Conservation (phyloP, 2,888 invertebrate species). For the Chromoteleia sp. region DNA sequence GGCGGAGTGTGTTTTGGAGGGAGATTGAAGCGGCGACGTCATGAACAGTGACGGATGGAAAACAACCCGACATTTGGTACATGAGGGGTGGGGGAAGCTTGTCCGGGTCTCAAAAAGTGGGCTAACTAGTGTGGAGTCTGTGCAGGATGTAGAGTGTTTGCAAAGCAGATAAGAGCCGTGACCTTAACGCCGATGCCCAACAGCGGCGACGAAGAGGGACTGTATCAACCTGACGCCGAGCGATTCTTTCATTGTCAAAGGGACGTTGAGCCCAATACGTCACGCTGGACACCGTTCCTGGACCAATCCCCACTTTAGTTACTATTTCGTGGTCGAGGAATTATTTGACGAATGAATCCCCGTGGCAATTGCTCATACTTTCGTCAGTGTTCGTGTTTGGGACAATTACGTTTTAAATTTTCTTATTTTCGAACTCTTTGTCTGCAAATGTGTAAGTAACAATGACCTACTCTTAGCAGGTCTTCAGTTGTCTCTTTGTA, state of each 20-base stretch:
- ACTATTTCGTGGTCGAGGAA: background rate
- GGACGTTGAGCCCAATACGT: constrained; percentile 50
- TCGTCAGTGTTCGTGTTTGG: background rate
- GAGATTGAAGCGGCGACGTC: no score
- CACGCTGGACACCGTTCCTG: constrained; percentile 32
- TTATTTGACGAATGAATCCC: no score
- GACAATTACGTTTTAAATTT: no score
- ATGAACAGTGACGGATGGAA: no score
- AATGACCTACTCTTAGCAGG: no score
- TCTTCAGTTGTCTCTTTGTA: no score
- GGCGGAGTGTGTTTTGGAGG: no score
- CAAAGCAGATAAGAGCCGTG: constrained; percentile 68
- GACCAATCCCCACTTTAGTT: constrained; percentile 13
- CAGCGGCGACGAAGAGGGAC: constrained; percentile 42
- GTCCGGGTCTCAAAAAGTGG: constrained; percentile 53
- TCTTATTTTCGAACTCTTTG: no score
- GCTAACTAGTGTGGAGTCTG: constrained; percentile 62
- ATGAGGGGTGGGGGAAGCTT: constrained; percentile 51
- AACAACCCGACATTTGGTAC: constrained; percentile 69
- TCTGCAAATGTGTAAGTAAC: no score
- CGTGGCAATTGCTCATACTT: background rate
- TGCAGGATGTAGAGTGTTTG: constrained; percentile 69
- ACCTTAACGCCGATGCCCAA: constrained; percentile 60
- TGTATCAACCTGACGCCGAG: constrained; percentile 55
- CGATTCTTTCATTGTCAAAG: constrained; percentile 57